Evolutionary conservation across 2,888 invertebrate genomes (phyloP).

Genomic region (Venusia cambrica): DNA sequence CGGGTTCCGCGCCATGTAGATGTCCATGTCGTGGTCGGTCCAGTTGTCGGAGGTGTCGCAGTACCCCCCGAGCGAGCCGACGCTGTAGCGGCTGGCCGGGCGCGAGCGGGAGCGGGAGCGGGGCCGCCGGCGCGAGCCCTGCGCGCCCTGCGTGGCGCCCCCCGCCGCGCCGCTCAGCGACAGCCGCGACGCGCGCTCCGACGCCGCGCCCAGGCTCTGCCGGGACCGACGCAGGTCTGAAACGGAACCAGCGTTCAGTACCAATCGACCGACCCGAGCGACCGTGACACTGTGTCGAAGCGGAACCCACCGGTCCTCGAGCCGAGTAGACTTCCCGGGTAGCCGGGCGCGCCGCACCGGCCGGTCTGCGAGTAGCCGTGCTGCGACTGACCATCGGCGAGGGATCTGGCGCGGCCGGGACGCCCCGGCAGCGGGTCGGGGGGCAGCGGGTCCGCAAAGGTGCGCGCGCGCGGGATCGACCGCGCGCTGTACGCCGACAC

Average conservation of each 20-base stretch:
- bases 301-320: conserved; percentile 67
- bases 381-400: conserved; percentile 94
- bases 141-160: conserved; percentile 82
- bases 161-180: conserved; percentile 85
- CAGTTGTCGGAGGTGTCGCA: conserved; percentile 95
- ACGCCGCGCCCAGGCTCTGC: conserved; percentile 90
- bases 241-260: conserved; percentile 31
- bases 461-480: conserved; percentile 93
- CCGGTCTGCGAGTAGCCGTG: conserved; percentile 93
- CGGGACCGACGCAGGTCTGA: conserved; percentile 91
- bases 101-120: conserved; percentile 90
- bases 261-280: background rate
- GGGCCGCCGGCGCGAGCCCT: conserved; percentile 86
- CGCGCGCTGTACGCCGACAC: conserved; percentile 95
- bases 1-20: conserved; percentile 95
- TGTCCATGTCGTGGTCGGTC: conserved; percentile 98
- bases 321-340: conserved; percentile 84
- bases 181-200: conserved; percentile 89
- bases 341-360: conserved; percentile 87
- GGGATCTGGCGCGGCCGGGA: conserved; percentile 88
- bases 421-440: conserved; percentile 90
- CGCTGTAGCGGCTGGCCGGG: conserved; percentile 89
- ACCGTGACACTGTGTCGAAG: conserved; percentile 17
- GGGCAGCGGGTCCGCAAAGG: conserved; percentile 84
- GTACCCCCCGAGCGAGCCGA: conserved; percentile 92